Percentiles rank a stretch among this genome's conserved stretches.
These are phyloP conservation scores for Clarias pachynema DNA, from an alignment of 2,797 vertebrate genomes.

Conservation along the genomic window DNA sequence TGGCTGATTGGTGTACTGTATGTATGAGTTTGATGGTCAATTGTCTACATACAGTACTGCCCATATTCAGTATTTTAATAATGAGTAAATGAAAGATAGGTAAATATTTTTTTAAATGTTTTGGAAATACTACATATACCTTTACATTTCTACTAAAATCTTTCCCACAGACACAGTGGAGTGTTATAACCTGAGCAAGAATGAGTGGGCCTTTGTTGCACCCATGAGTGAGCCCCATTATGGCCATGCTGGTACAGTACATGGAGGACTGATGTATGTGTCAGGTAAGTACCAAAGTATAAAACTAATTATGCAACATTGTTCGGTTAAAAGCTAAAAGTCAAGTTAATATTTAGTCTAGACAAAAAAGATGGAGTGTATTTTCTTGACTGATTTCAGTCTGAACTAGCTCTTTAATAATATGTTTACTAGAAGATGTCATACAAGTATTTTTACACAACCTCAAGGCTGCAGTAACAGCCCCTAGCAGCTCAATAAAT, in stretches of 20 bases:
- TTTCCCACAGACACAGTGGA: conserved; percentile 74
- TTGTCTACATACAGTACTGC: neutral
- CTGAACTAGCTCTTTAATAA: conserved; percentile 53
- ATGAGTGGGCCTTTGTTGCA: conserved; percentile 78
- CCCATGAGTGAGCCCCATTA: conserved; percentile 80
- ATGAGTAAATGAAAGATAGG: neutral
- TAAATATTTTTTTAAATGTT: neutral
- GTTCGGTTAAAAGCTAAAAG: neutral
- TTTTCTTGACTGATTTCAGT: conserved; percentile 50
- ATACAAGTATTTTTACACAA: neutral
- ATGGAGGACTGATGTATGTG: conserved; percentile 78
- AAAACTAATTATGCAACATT: neutral
- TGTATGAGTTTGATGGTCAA: neutral
- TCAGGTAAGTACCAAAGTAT: conserved; percentile 69
- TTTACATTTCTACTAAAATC: conserved; percentile 3
- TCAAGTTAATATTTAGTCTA: neutral
- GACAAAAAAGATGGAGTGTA: neutral
- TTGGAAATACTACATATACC: neutral
- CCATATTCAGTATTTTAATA: neutral
- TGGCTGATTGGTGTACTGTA: too few species aligned
- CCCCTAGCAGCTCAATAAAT: conserved; percentile 50
- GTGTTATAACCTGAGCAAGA: conserved; percentile 78
- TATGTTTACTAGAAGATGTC: conserved; percentile 21
- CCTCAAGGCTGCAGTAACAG: neutral
- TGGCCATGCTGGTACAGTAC: conserved; percentile 80